Evolutionary conservation across 2,888 invertebrate species (phyloP).

Genomic region (Conops quadrifasciatus): DNA sequence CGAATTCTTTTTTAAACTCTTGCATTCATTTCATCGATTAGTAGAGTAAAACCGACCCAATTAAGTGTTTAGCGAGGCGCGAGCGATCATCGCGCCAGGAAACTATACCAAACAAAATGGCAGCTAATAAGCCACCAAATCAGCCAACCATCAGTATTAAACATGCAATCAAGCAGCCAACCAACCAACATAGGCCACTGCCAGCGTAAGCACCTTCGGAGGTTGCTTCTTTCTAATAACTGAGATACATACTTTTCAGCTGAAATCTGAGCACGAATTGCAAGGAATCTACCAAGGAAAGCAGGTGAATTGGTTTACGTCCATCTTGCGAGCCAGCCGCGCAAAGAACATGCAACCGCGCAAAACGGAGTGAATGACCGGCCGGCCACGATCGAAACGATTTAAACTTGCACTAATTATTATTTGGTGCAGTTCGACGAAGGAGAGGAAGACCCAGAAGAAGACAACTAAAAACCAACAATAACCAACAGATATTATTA

Average conservation of each 20-base stretch:
- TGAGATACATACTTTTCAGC: neutral
- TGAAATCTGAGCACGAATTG: slow-evolving; percentile 25
- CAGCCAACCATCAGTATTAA: slow-evolving; percentile 36
- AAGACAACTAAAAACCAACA: slow-evolving; percentile 17
- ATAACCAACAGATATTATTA: slow-evolving; percentile 46
- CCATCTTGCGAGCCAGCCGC: neutral
- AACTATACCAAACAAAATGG: neutral
- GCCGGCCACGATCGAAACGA: slow-evolving; percentile 36
- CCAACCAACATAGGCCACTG: neutral
- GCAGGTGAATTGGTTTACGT: neutral
- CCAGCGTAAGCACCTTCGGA: too few relatives aligned
- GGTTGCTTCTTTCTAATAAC: too few relatives aligned
- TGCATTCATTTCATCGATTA: slow-evolving; percentile 11
- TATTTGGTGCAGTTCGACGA: slow-evolving; percentile 53
- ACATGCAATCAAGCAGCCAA: slow-evolving; percentile 28
- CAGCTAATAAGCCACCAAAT: slow-evolving; percentile 35
- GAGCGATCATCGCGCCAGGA: slow-evolving; percentile 2
- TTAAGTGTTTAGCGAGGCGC: slow-evolving; percentile 24
- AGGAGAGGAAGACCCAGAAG: neutral
- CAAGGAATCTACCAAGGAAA: slow-evolving; percentile 6
- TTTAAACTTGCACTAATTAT: slow-evolving; percentile 59
- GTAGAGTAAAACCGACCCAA: slow-evolving; percentile 11
- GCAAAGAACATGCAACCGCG: slow-evolving; percentile 30
- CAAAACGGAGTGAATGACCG: slow-evolving; percentile 41
- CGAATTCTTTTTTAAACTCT: neutral